A percentile compares a stretch with the other conserved stretches of the same genome.
phyloP scores from a whole-genome alignment of 2,888 invertebrate species.

The Nezara viridula region DNA sequence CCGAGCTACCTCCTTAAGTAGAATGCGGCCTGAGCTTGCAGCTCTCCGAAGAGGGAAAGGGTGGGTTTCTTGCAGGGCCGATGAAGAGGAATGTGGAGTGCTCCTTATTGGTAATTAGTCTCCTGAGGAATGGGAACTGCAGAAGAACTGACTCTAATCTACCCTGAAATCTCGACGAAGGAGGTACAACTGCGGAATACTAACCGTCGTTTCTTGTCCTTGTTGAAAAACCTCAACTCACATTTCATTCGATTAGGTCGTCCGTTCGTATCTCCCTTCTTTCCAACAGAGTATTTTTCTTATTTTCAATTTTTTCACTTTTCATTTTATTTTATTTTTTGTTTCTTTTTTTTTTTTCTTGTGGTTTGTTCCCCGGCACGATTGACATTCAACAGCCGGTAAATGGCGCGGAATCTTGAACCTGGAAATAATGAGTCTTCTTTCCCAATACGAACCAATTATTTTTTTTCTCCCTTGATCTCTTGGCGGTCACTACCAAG shows the following conservation, averaged over 20 bases:
- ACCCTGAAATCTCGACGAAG: conserved; percentile 23
- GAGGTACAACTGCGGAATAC: conserved; percentile 30
- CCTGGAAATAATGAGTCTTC: conserved; percentile 30
- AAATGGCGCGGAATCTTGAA: conserved; percentile 3
- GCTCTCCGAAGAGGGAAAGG: conserved; percentile 33
- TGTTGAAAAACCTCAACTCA: conserved; percentile 25
- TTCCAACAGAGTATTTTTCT: conserved; percentile 32
- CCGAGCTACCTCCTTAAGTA: background rate
- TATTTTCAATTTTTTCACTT: conserved; percentile 1
- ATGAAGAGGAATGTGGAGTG: conserved; percentile 30
- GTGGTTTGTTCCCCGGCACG: conserved; percentile 9
- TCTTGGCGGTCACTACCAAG: background rate
- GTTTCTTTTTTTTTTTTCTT: background rate
- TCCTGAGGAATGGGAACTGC: conserved; percentile 20
- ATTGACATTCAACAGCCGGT: conserved; percentile 37
- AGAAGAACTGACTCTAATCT: conserved; percentile 35
- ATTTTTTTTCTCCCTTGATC: background rate
- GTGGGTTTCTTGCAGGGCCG: conserved; percentile 38
- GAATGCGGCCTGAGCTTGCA: background rate
- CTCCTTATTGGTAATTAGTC: conserved; percentile 40
- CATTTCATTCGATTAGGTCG: conserved; percentile 44
- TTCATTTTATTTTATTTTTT: background rate
- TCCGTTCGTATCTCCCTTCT: conserved; percentile 26
- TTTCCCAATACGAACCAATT: conserved; percentile 17
- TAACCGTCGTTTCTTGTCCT: conserved; percentile 24